A percentile compares a stretch with the other conserved stretches of the same genome.
These are phyloP conservation scores for Stomatorhinus ivindoensis DNA, from an alignment of 2,113 vertebrate genomes.

Conservation along the genomic window DNA sequence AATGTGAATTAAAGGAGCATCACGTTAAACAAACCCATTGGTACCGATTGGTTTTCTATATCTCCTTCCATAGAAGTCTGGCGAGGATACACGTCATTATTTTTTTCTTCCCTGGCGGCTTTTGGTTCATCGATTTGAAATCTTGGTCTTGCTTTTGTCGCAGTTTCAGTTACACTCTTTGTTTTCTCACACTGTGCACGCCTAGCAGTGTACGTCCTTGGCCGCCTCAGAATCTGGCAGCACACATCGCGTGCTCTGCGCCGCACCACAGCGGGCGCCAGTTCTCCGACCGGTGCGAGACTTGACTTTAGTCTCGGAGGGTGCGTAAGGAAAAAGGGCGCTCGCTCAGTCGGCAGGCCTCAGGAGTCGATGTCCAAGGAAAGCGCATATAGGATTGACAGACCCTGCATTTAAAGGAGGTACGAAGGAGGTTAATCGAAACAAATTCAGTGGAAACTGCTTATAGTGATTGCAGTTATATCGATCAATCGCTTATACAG, in stretches of 20 bases:
- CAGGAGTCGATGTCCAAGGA: neutral
- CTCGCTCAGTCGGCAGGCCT: neutral
- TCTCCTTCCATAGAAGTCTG: neutral
- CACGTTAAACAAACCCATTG: slow-evolving; percentile 50
- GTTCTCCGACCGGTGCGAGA: neutral
- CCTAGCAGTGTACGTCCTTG: neutral
- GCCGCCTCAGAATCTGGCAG: neutral
- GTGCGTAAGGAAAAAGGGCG: no score
- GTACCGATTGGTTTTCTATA: neutral
- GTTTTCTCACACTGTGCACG: neutral
- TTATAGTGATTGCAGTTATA: no score
- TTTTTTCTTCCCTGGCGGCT: neutral
- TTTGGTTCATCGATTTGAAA: neutral
- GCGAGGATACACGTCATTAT: neutral
- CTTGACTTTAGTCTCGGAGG: no score
- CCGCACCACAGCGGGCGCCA: neutral
- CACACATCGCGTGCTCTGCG: neutral
- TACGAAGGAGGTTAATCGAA: neutral
- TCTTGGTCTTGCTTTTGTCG: neutral
- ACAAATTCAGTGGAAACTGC: neutral
- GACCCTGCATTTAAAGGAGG: neutral
- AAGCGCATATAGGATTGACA: neutral
- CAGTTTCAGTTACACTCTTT: neutral
- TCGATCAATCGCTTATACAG: no score
- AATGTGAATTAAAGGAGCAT: slow-evolving; percentile 67